phyloP scores from a whole-genome alignment of 2,113 vertebrate species.

The Lutjanus erythropterus region DNA sequence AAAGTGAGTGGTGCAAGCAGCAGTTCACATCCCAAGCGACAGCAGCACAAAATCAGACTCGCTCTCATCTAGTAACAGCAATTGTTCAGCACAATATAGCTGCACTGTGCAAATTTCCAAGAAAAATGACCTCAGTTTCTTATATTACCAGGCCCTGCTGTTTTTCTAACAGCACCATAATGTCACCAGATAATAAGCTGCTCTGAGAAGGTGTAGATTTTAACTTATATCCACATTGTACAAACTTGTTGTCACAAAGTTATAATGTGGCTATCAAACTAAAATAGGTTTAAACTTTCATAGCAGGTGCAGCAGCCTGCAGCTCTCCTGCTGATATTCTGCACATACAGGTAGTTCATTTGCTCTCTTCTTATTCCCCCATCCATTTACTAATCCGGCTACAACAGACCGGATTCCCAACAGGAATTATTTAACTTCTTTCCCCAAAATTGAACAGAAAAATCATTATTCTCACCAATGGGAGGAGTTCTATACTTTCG shows the following conservation, averaged over 20 bases:
- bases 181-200: background rate
- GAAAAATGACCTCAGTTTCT: background rate
- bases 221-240: background rate
- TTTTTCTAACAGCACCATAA: background rate
- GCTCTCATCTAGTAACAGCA: background rate
- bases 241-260: no score
- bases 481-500: background rate
- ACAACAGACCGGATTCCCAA: conserved; percentile 4
- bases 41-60: background rate
- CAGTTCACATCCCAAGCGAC: background rate
- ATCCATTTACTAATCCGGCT: conserved; percentile 2
- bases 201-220: background rate
- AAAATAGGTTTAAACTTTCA: background rate
- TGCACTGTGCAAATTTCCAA: background rate
- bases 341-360: background rate
- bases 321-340: background rate
- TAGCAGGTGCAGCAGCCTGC: background rate
- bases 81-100: background rate
- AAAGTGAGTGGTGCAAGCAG: no score
- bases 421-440: conserved; percentile 32
- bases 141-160: background rate
- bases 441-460: conserved; percentile 8
- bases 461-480: conserved; percentile 31
- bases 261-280: background rate
- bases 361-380: background rate